A percentile compares a stretch with the other conserved stretches of the same genome.
phyloP scores from a whole-genome alignment of 2,888 invertebrate genomes.

The Oithona nana region DNA sequence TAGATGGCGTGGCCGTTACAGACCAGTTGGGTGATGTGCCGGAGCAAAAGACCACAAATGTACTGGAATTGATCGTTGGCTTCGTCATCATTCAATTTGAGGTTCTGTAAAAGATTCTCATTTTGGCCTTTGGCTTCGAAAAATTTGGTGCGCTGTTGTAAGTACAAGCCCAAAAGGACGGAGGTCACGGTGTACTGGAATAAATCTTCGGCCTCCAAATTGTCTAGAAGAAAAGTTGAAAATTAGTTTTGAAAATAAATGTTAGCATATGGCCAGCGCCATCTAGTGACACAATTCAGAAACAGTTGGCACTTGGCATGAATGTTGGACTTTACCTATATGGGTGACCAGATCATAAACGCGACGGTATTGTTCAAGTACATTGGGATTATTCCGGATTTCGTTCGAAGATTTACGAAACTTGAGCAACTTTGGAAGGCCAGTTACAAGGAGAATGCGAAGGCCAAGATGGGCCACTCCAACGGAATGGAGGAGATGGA shows the following conservation, averaged over 20 bases:
- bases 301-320: too few species aligned
- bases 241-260: too few species aligned
- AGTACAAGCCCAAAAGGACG: conserved; percentile 23
- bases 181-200: conserved; percentile 43
- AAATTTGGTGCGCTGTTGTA: conserved; percentile 20
- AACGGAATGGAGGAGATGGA: conserved; percentile 43
- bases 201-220: conserved; percentile 43
- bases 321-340: too few species aligned
- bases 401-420: background rate
- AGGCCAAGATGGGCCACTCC: conserved; percentile 63
- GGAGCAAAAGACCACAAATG: conserved; percentile 46
- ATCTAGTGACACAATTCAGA: too few species aligned
- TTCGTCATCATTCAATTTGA: conserved; percentile 37
- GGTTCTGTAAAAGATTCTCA: background rate
- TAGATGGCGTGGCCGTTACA: conserved; percentile 55
- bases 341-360: conserved; percentile 54
- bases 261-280: too few species aligned
- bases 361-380: conserved; percentile 36
- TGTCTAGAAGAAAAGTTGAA: too few species aligned
- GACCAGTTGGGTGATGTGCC: conserved; percentile 58
- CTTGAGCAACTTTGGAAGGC: background rate
- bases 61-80: conserved; percentile 41
- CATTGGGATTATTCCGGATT: background rate
- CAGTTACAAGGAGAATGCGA: conserved; percentile 36
- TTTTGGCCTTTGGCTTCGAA: too few species aligned